Conservation (phyloP, 2,113 vertebrate species). For the Helogale parvula region DNA sequence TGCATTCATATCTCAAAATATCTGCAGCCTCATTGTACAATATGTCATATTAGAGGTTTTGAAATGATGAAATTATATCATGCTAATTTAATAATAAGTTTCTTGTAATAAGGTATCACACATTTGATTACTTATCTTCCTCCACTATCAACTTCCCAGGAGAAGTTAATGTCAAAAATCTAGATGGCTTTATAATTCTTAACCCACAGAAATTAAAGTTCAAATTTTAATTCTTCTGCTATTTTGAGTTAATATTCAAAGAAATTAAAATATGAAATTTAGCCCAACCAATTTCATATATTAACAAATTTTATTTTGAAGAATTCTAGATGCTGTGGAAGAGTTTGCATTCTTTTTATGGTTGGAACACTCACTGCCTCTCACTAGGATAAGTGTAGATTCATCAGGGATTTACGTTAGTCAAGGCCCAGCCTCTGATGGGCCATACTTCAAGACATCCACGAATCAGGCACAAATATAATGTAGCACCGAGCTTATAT, state of each 20-base stretch:
- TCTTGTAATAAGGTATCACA: neutral
- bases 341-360: neutral
- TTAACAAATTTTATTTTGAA: neutral
- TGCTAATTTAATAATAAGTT: neutral
- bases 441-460: neutral
- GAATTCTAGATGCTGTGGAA: neutral
- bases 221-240: neutral
- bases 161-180: neutral
- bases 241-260: neutral
- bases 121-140: neutral
- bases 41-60: neutral
- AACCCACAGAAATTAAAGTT: neutral
- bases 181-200: neutral
- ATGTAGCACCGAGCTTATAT: neutral
- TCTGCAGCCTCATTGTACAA: neutral
- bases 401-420: neutral
- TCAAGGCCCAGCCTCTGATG: neutral
- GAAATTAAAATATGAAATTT: neutral
- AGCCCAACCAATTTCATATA: neutral
- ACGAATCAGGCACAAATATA: neutral
- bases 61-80: neutral
- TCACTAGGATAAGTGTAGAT: neutral
- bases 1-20: neutral
- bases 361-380: neutral
- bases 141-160: neutral